phyloP scores from a whole-genome alignment of 2,797 vertebrate genomes.

The Myotis pilosus region DNA sequence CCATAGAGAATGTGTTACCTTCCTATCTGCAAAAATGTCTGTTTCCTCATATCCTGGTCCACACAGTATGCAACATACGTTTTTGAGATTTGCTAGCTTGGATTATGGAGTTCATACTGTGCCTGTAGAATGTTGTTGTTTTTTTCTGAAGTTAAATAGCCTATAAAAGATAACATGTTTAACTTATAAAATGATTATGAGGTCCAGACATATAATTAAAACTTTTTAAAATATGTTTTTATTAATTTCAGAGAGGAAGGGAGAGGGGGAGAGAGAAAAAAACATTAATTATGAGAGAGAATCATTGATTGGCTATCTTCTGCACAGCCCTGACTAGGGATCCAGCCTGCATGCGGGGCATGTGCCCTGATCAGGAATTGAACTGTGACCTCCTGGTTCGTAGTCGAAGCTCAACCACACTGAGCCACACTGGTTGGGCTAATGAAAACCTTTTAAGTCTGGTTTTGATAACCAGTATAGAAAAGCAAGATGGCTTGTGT shows the following conservation, averaged over 20 bases:
- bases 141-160: not conserved
- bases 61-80: not conserved
- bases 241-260: no score
- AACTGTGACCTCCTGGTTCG: no score
- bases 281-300: no score
- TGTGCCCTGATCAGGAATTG: no score
- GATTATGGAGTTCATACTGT: not conserved
- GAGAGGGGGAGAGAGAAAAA: no score
- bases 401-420: no score
- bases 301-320: no score
- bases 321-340: no score
- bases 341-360: no score
- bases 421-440: no score
- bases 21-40: not conserved
- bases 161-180: not conserved
- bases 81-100: slow-evolving; percentile 8
- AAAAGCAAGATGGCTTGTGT: not conserved
- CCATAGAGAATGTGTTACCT: not conserved
- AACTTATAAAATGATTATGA: not conserved
- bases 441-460: slow-evolving; percentile 11
- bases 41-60: not conserved
- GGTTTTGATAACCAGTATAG: not conserved
- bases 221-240: not conserved
- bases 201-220: not conserved
- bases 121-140: not conserved